Evolutionary conservation across 2,888 invertebrate genomes (phyloP), one percentile per base, ranked within the genome.

Genomic region (Eilema depressum): DNA sequence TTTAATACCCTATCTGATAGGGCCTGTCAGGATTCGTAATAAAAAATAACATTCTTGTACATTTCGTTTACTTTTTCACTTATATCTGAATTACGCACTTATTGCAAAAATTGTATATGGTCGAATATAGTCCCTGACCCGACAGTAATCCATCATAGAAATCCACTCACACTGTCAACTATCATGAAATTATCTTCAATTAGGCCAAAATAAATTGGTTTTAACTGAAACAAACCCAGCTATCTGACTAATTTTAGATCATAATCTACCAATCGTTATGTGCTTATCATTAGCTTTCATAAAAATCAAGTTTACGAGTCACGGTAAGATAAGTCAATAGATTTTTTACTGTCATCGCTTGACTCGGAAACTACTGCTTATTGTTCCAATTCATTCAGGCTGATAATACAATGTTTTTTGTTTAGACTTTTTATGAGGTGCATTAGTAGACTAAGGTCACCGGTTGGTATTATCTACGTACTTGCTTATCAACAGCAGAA

Each of bases 261-360:
- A 1, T 62, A 37, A 62, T 62, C 62, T 62, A 37, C 25, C 17
- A 14, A 37, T 37, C 25, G 37, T 10, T 17, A 37, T 63, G 14
- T 59, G 62, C 66, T 77, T 76, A 76, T 59, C 61, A 70, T 73
- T 63, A 59, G 33, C 33, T 70, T 63, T 66, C 14, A 66, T 66
- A 68, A 61, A 30, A 53, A 53, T 53, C 47, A 5, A 64, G 67
- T 67, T 28, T 63, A 28, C 76, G 63, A 70, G 63, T 68, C 60
- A 72, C 30, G 56, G 26, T 68, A 62, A 28, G 47, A 64, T 28
- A 26, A n/a, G 37, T 37, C 37, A 37, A 25, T 63, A 37, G 25
- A 25, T 63, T 37, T 62, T 53, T 64, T 64, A 64, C 28, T 28
- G 12, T n/a, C 12, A 26, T 47, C n/a, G 64, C 20, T 47, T 28